Base-by-base conservation (phyloP, 2,113 vertebrate genomes). In the Archilochus colubris region DNA sequence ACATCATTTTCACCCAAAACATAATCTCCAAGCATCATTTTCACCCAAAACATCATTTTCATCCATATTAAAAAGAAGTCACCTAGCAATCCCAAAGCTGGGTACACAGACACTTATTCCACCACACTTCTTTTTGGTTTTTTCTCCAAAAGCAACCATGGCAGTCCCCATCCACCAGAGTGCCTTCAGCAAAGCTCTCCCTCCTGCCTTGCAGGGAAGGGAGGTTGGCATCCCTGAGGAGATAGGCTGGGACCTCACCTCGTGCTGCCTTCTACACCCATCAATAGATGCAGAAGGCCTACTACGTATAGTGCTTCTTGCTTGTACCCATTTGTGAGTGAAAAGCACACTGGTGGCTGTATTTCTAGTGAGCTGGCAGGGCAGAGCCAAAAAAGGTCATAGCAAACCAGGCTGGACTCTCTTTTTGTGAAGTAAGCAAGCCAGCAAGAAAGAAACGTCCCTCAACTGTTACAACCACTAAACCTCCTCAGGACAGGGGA, bases 91-190 rank as follows among this genome's bases (percentile, higher is more conserved):
- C 28, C 38, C 63, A 21, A 51, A 50, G 22, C 33, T 64, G 51
- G 8, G 10, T 44, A 25, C n/a, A 19, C 46, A 48, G 46, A 48
- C 40, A 40, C 40, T 67, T 76, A 69, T 62, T 79, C 38, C 25
- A 27, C 20, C 2, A 2, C 48, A 53, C 12, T 22, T 33, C 64
- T 40, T 0, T 0, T 33, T 0, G 0, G 21, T 36, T 19, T 62
- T 59, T 58, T 54, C 67, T 50, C 59, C 18, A 46, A 40, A 28
- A 82, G 19, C 38, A 36, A 59, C 54, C 20, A 9, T 61, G 0
- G 1, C 30, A n/a, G 10, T 40, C 22, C 61, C 48, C 12, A 10
- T 40, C 40, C 17, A 5, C 40, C 4, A 25, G 40, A 40, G 40
- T 40, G 22, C 68, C 23, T 48, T 44, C 53, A 23, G 40, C 57